Percentiles rank a stretch among this genome's conserved stretches.
Evolutionary conservation across 2,888 invertebrate species (phyloP).

Genomic region (Steromphala cineraria): DNA sequence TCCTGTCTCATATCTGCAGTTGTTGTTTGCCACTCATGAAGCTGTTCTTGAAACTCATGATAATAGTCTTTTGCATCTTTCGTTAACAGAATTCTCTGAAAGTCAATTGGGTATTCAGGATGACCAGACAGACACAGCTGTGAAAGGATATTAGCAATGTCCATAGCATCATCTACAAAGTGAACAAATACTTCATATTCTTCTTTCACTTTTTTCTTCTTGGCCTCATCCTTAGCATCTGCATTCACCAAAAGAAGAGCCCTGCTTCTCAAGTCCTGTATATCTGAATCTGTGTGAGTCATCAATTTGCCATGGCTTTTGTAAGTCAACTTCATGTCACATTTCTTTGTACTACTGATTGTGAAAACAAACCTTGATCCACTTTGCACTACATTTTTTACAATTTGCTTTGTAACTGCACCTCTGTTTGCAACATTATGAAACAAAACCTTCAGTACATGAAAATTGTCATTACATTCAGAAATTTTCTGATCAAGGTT

Average conservation of each 20-base stretch:
- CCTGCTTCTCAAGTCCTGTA: slow-evolving; percentile 19
- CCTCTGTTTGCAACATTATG: slow-evolving; percentile 2
- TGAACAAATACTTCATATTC: background rate
- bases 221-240: background rate
- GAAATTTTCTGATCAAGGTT: background rate
- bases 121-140: background rate
- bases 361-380: slow-evolving; percentile 8
- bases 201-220: background rate
- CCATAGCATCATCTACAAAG: slow-evolving; percentile 1
- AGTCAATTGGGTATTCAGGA: background rate
- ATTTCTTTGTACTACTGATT: background rate
- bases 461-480: slow-evolving; percentile 3
- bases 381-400: background rate
- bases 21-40: slow-evolving; percentile 33
- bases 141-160: background rate
- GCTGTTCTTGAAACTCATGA: slow-evolving; percentile 18
- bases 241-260: slow-evolving; percentile 17
- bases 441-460: background rate
- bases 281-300: background rate
- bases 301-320: background rate
- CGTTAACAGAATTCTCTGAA: background rate
- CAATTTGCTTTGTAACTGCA: slow-evolving; percentile 17
- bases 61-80: background rate
- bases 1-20: slow-evolving; percentile 26
- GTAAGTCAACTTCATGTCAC: background rate